Percentiles rank a stretch among this genome's conserved stretches.
These are phyloP conservation scores for Heteropelma amictum DNA, from an alignment of 2,888 invertebrate species.

Conservation along the genomic window DNA sequence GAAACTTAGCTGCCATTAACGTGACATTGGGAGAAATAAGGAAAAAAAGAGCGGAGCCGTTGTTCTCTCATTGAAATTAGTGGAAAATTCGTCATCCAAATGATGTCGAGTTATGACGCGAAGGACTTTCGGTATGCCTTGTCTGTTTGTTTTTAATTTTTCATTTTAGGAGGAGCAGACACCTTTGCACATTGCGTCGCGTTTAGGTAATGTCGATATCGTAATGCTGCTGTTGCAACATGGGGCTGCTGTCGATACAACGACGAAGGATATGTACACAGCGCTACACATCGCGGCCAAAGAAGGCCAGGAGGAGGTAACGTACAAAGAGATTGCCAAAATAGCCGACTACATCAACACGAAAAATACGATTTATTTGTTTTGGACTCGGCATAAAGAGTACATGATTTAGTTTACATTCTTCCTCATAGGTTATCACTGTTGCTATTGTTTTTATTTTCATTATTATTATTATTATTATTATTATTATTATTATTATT, in stretches of 20 bases:
- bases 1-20: no score
- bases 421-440: constrained; percentile 48
- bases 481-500: not conserved
- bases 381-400: constrained; percentile 75
- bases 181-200: constrained; percentile 96
- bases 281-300: constrained; percentile 98
- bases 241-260: constrained; percentile 92
- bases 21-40: no score
- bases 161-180: constrained; percentile 91
- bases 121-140: not conserved
- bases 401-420: constrained; percentile 70
- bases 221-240: constrained; percentile 96
- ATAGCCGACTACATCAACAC: constrained; percentile 73
- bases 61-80: no score
- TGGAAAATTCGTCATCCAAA: no score
- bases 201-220: constrained; percentile 97
- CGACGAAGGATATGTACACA: constrained; percentile 97
- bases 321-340: constrained; percentile 73
- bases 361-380: constrained; percentile 72
- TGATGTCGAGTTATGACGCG: no score
- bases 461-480: constrained; percentile 37
- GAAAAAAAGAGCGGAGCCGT: no score
- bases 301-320: constrained; percentile 85
- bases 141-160: not conserved
- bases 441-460: constrained; percentile 37